Evolutionary conservation across 1,140 invertebrate genomes (phyloP), one percentile per base, ranked within the genome.

Genomic region (Drosophila bocqueti): DNA sequence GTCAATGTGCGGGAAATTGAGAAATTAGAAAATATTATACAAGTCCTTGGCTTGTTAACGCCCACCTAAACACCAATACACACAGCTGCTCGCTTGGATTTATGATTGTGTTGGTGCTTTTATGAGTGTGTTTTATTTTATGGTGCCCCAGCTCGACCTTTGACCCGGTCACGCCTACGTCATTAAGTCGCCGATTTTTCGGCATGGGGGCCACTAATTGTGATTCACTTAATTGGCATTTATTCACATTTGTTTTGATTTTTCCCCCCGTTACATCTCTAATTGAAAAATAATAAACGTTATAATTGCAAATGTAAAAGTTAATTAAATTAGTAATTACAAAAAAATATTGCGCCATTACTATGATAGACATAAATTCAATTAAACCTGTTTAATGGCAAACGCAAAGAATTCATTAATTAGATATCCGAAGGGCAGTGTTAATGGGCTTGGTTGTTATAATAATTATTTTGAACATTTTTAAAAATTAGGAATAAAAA

Each of bases 21-120:
- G 85, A 90, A 90, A 90, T 90, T 90, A 90, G 85, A 90, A 90
- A 90, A 90, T 90, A 90, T 90, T 90, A 90, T 90, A 90, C 85
- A 90, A 80, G 81, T 77, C 76, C 72, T 78, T 82, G 73, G 60
- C 85, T 90, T 85, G 86, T 85, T 90, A 79, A 85, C 84, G 78
- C 61, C 40, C 69, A 81, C 81, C 85, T 81, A 89, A 83, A 77
- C 64, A 46, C 60, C 54, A 47, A 16, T 26, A 42, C 26, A 42
- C 10, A 31, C 26, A 29, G 5, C 57, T 26, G 49, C 46, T 46
- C 31, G 29, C 42, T 34, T 65, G 66, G 57, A 87, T 87, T 83
- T 81, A 81, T 89, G 52, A 52, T 65, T 65, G 59, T 58, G 50
- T 76, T 74, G 73, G 74, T 71, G 72, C 40, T 80, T 83, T 87